Conservation (phyloP, 1,140 invertebrate species). For the Cydia strobilella region DNA sequence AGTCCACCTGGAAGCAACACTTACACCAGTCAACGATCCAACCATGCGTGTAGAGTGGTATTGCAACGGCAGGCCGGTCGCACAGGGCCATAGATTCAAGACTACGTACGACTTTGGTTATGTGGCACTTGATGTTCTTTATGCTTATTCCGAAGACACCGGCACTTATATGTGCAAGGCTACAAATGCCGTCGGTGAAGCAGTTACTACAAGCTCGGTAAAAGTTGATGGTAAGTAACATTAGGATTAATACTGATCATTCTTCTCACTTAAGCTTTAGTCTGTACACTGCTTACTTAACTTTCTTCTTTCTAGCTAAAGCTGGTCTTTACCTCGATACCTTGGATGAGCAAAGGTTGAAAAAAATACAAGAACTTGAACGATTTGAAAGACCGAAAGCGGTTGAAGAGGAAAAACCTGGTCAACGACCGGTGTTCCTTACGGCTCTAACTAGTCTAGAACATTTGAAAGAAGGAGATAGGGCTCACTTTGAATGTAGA, state of each 20-base stretch:
- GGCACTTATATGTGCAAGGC: constrained; percentile 98
- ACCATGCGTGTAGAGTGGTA: constrained; percentile 98
- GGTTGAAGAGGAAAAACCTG: constrained; percentile 87
- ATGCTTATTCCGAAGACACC: constrained; percentile 96
- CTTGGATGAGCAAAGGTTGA: constrained; percentile 91
- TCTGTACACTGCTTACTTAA: constrained; percentile 34
- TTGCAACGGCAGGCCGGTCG: constrained; percentile 93
- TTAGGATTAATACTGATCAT: background rate
- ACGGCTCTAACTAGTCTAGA: constrained; percentile 92
- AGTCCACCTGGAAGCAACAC: constrained; percentile 96
- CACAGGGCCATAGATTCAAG: constrained; percentile 94
- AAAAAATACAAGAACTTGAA: constrained; percentile 94
- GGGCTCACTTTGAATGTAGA: constrained; percentile 96
- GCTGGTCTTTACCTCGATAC: constrained; percentile 92
- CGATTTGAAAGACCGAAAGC: constrained; percentile 87
- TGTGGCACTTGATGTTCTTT: constrained; percentile 97
- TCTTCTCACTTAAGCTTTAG: constrained; percentile 35
- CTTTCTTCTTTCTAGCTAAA: constrained; percentile 83
- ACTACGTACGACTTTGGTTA: constrained; percentile 98
- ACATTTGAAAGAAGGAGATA: constrained; percentile 93
- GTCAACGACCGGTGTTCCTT: constrained; percentile 92
- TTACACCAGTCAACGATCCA: constrained; percentile 97
- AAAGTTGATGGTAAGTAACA: constrained; percentile 87
- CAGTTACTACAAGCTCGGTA: constrained; percentile 93
- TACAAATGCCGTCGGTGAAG: constrained; percentile 94